phyloP scores from a whole-genome alignment of 2,797 vertebrate genomes.

The Tragelaphus eurycerus region DNA sequence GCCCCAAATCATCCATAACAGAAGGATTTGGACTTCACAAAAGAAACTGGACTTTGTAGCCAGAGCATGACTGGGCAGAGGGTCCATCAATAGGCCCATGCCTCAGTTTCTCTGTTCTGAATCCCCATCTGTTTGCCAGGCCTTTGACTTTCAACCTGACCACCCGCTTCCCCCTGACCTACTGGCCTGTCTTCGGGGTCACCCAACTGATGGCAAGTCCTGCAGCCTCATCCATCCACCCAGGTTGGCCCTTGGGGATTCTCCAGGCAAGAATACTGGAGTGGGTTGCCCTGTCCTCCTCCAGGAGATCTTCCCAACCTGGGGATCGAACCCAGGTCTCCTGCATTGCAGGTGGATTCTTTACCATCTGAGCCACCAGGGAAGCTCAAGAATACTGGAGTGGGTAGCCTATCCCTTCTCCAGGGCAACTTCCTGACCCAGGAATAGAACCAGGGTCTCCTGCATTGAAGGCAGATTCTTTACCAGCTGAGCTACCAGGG shows the following conservation, averaged over 20 bases:
- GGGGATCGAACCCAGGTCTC: background rate
- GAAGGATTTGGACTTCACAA: background rate
- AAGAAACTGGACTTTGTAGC: background rate
- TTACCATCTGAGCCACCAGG: background rate
- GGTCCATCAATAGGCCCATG: background rate
- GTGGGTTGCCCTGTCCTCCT: background rate
- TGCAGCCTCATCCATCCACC: background rate
- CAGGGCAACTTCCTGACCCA: background rate
- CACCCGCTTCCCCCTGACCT: accelerated
- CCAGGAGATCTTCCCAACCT: background rate
- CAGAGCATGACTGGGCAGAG: background rate
- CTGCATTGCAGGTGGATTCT: background rate
- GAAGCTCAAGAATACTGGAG: background rate
- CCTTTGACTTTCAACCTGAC: background rate
- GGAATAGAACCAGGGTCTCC: background rate
- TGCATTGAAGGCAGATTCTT: background rate
- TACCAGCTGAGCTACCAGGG: background rate
- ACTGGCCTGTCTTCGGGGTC: background rate
- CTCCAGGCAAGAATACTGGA: background rate
- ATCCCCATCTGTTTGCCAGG: background rate
- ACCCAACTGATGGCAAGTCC: background rate
- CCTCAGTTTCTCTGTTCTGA: background rate
- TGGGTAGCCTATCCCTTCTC: background rate
- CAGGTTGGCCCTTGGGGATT: background rate
- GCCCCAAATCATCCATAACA: background rate